A percentile compares a stretch with the other conserved stretches of the same genome.
Evolutionary conservation across 1,140 invertebrate genomes (phyloP).

Genomic region (Pseudomyrmex pallidus): DNA sequence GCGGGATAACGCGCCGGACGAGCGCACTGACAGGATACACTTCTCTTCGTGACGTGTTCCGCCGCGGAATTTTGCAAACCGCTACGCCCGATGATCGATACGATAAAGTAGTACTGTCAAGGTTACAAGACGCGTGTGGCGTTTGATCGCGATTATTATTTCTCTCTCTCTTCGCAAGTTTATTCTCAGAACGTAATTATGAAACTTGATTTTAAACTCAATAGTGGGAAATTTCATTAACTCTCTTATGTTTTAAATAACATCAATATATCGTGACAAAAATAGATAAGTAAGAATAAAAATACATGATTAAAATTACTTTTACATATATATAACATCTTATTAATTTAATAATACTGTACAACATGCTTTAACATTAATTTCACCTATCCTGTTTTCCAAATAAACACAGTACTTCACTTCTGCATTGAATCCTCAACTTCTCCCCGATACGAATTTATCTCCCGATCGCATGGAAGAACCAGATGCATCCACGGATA

Average conservation of each 20-base stretch:
- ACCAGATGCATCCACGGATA: slow-evolving; percentile 42
- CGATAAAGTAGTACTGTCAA: slow-evolving; percentile 19
- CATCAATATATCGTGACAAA: background rate
- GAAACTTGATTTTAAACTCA: background rate
- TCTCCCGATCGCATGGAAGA: slow-evolving; percentile 30
- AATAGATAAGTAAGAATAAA: background rate
- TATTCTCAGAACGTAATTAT: background rate
- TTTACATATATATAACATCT: background rate
- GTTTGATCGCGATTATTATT: background rate
- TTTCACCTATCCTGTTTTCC: background rate
- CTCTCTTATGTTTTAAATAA: background rate
- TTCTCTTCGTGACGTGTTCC: slow-evolving; percentile 20
- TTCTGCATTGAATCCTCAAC: background rate
- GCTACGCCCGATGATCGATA: slow-evolving; percentile 16
- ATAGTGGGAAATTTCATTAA: background rate
- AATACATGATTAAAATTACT: too few species aligned
- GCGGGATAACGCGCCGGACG: background rate
- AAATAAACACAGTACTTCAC: slow-evolving; percentile 6
- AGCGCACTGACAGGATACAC: slow-evolving; percentile 11
- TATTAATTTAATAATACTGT: background rate
- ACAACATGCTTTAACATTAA: background rate
- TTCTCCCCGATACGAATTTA: slow-evolving; percentile 46
- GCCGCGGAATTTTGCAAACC: slow-evolving; percentile 13
- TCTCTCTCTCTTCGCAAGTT: background rate
- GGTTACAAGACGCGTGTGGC: background rate